A percentile compares a stretch with the other conserved stretches of the same genome.
Conservation (phyloP, 2,797 vertebrate species). For the Carcharodon carcharias region DNA sequence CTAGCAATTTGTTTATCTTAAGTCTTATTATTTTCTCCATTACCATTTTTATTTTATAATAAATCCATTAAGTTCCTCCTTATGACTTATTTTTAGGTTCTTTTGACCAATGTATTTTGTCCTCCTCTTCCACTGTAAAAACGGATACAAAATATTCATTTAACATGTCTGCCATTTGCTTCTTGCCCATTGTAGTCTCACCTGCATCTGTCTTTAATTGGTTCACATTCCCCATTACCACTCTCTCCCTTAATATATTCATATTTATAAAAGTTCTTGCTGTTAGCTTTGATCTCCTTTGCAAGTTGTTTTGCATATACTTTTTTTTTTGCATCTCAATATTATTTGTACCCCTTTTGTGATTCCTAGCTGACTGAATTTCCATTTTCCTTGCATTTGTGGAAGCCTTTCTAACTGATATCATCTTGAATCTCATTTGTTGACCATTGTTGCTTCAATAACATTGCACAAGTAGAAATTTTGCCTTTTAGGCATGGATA, state of each 20-base stretch:
- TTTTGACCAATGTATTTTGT: not conserved
- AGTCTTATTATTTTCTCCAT: not conserved
- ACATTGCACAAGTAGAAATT: not conserved
- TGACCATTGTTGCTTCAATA: not conserved
- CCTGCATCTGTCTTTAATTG: not conserved
- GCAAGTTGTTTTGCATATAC: not conserved
- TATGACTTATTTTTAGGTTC: not conserved
- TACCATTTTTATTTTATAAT: not conserved
- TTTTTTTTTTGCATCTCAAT: not conserved
- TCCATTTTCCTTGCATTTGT: not conserved
- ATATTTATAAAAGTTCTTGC: not conserved
- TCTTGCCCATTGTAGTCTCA: not conserved
- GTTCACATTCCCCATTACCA: not conserved
- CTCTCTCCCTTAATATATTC: not conserved
- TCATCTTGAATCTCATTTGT: not conserved
- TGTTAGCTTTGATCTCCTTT: not conserved
- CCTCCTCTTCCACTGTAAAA: not conserved
- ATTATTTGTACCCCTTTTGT: not conserved
- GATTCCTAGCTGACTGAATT: not conserved
- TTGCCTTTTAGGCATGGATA: not conserved
- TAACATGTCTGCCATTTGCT: not conserved
- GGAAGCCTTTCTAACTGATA: not conserved
- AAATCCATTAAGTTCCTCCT: not conserved
- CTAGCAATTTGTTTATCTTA: not conserved
- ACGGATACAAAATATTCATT: not conserved